Evolutionary conservation across 2,113 vertebrate genomes (phyloP).

Genomic region (Prunella fulvescens): DNA sequence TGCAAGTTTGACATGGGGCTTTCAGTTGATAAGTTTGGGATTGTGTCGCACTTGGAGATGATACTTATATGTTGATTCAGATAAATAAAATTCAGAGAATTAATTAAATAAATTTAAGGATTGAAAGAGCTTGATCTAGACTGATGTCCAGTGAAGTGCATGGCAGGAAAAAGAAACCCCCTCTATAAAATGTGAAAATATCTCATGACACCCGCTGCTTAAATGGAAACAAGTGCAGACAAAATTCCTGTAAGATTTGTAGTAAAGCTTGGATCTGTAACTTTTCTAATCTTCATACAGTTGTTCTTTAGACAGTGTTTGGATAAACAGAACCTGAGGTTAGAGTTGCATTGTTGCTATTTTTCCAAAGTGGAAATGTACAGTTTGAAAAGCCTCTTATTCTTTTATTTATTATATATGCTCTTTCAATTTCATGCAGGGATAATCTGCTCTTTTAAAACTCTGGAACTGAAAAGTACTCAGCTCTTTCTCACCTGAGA

Average conservation of each 20-base stretch:
- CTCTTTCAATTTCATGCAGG: background rate
- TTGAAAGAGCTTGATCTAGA: background rate
- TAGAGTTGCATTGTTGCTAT: background rate
- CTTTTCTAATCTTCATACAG: background rate
- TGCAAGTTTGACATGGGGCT: background rate
- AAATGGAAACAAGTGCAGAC: background rate
- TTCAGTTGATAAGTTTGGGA: background rate
- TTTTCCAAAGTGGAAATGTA: background rate
- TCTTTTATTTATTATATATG: background rate
- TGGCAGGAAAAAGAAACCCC: background rate
- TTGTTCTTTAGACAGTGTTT: background rate
- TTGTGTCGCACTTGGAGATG: background rate
- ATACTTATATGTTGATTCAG: background rate
- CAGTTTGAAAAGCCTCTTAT: background rate
- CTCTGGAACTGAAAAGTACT: background rate
- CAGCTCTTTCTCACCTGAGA: background rate
- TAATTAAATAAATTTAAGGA: background rate
- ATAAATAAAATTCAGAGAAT: background rate
- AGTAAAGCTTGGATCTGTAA: background rate
- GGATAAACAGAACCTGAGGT: background rate
- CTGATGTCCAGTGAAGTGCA: background rate
- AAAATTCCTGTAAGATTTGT: background rate
- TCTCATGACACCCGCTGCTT: background rate
- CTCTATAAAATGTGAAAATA: background rate
- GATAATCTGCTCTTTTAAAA: background rate